Evolutionary conservation across 2,113 vertebrate genomes (phyloP).

Genomic region (Bothrops jararaca): DNA sequence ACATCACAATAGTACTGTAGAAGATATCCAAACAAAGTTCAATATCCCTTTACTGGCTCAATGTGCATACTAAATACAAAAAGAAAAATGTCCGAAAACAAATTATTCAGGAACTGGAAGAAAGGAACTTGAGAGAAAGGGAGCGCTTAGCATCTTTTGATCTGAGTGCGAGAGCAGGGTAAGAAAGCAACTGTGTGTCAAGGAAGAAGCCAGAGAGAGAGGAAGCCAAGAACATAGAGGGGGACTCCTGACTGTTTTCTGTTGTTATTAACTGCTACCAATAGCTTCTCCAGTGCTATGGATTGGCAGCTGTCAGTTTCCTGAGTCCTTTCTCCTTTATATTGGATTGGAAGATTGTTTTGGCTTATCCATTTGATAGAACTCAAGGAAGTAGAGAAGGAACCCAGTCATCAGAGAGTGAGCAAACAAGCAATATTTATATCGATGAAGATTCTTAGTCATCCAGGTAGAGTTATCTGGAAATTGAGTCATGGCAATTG

Average conservation of each 20-base stretch:
- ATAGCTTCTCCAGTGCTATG: no score
- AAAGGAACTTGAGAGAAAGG: not conserved
- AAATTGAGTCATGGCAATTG: no score
- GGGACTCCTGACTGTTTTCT: not conserved
- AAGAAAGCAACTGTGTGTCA: not conserved
- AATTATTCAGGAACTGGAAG: not conserved
- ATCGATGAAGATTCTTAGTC: no score
- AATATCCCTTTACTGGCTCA: not conserved
- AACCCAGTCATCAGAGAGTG: no score
- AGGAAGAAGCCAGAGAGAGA: not conserved
- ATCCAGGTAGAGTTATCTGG: no score
- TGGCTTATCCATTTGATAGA: no score
- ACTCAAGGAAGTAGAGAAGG: no score
- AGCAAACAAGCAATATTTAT: no score
- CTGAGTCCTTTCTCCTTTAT: no score
- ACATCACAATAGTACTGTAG: not conserved
- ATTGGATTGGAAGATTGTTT: no score
- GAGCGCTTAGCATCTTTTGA: not conserved
- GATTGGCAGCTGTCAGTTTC: no score
- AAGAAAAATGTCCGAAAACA: not conserved
- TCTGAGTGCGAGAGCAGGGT: not conserved
- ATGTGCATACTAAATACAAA: not conserved
- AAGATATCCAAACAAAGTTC: not conserved
- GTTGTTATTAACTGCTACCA: not conserved
- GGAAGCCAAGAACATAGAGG: not conserved